Base-by-base conservation (phyloP, 2,888 invertebrate genomes). In the Cheilosia urbana region DNA sequence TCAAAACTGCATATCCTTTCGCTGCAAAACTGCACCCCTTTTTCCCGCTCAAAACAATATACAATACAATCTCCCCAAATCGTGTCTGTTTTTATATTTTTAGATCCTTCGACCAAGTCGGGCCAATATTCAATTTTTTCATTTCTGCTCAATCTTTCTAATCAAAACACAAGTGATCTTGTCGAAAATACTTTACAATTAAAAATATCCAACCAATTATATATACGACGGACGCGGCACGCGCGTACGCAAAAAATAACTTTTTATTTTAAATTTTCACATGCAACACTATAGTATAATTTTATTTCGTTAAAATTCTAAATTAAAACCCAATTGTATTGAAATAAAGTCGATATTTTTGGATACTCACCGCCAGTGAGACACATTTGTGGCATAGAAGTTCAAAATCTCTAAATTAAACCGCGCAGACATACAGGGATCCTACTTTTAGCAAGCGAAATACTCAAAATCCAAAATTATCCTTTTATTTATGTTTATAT, bases 291-390 rank as follows among this genome's bases (percentile, higher is more conserved):
- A 60, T 55, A 83, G 71, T 80, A 81, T 81, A 77, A 81, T 85
- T 85, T 85, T 85, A 77, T 76, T 85, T 81, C 71, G 55, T 79
- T 72, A 81, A 81, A 72, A 72, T 63, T 81, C 85, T 85, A 85
- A 85, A 85, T 85, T 77, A 85, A 85, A 85, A 76, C 77, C 68
- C 81, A 85, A 85, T 85, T 85, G 85, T 85, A 81, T 85, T 85
- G 85, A 85, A 85, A 85, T 85, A 85, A 85, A 85, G 71, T 85
- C 81, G 81, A 85, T 85, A 85, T 85, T 85, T 85, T 85, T 76
- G 85, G 85, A 85, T 81, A 77, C 66, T 51, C 71, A 30, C 53
- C 45, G 60, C 42, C 19, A 58, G 51, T 34, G 51, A 57, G 45
- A 71, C 27, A 63, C 27, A 72, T 47, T 51, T 17, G 27, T 63